Percentiles rank a stretch among this genome's conserved stretches.
phyloP scores from a whole-genome alignment of 37 sponge, comb jelly and placozoan species.

The Ianthella basta region DNA sequence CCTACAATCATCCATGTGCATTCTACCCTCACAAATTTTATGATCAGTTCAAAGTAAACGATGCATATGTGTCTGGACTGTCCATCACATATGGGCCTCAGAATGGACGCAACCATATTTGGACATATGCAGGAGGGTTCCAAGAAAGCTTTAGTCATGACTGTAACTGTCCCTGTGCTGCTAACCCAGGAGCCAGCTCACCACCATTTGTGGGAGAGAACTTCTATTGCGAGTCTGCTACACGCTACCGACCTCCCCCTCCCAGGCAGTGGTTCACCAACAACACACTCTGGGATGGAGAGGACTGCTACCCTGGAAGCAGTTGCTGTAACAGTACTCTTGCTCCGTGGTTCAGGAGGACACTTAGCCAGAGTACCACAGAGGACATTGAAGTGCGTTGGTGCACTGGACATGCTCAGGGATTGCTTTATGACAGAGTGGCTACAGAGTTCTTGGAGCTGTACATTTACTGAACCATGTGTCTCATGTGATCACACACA shows the following conservation, averaged over 20 bases:
- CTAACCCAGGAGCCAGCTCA: background rate
- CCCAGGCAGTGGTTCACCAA: background rate
- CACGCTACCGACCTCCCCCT: background rate
- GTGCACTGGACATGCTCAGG: conserved; percentile 8
- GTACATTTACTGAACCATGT: conserved; percentile 35
- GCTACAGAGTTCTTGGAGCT: background rate
- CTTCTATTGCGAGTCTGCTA: conserved; percentile 1
- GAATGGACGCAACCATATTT: conserved; percentile 1
- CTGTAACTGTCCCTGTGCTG: conserved; percentile 25
- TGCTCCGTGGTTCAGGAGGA: conserved; percentile 22
- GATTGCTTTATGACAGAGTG: background rate
- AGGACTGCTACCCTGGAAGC: conserved; percentile 7
- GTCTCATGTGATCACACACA: too few relatives aligned
- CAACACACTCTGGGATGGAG: conserved; percentile 13
- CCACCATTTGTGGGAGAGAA: background rate
- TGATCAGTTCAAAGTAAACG: too few relatives aligned
- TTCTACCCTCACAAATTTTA: background rate
- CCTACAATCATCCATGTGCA: conserved; percentile 2
- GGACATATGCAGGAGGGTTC: conserved; percentile 20
- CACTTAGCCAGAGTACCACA: background rate
- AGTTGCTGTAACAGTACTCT: conserved; percentile 12
- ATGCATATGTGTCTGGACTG: conserved; percentile 4
- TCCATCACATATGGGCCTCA: conserved; percentile 14
- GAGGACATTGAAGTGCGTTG: conserved; percentile 15
- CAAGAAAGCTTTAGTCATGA: background rate